Base-by-base conservation (phyloP, 2,797 vertebrate species). In the Eurystomus glaucurus region DNA sequence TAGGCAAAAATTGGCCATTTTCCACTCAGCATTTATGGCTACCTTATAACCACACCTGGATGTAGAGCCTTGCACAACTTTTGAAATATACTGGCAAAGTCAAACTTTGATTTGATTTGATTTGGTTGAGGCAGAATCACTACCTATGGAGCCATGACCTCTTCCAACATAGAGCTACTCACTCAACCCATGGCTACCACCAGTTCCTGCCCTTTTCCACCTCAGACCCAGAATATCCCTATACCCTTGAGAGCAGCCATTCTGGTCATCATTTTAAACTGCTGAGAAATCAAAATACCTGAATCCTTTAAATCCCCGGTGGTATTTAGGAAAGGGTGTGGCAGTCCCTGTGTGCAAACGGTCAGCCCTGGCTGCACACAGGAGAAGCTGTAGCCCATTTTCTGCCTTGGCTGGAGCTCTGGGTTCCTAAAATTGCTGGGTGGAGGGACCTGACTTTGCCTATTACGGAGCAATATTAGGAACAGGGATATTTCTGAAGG, bases 91-190 rank as follows among this genome's bases (percentile, higher is more conserved):
- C 1, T 72, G 58, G n/a, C 29, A 57, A 88, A 84, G 11, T 5
- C 43, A 60, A 58, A 28, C 14, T 50, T 37, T 51, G 11, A 19
- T 39, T 82, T 71, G 2, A 31, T 7, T 50, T 41, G 14, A 16
- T 65, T 57, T 22, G 60, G 17, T 9, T 51, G n/a, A 68, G 61
- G 33, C 41, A 87, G 37, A 33, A 62, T 39, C 50, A 33, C 18
- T 29, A 15, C 25, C n/a, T 58, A 11, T 1, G 1, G 60, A 86
- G 52, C 37, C 86, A 41, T 5, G 46, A 45, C 33, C n/a, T 78
- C 50, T 22, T 76, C 55, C 0, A 0, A 48, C 28, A 52, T 4
- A 22, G 12, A 71, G 80, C 58, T 41, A 35, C 45, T 64, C 23
- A 61, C 14, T 31, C 58, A 46, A 12, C 10, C 39, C 3, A 2